phyloP scores from a whole-genome alignment of 2,888 invertebrate species.

The Spilarctia lutea region DNA sequence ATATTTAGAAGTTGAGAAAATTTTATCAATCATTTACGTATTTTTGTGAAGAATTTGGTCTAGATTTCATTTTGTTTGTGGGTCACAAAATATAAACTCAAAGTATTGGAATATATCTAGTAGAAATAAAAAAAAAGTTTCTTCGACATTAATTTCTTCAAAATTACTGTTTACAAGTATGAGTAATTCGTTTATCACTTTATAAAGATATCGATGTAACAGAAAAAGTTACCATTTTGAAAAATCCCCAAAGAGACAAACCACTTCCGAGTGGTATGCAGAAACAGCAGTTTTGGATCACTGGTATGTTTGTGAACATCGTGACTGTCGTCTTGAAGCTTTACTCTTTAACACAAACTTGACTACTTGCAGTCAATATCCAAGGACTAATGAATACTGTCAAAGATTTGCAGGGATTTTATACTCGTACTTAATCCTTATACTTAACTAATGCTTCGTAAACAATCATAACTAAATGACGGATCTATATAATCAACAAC shows the following conservation, averaged over 20 bases:
- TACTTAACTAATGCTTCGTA: neutral
- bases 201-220: neutral
- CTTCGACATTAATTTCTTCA: too few relatives aligned
- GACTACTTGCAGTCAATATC: neutral
- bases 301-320: conserved; percentile 29
- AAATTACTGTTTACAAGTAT: too few relatives aligned
- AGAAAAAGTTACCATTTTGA: conserved; percentile 13
- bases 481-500: too few relatives aligned
- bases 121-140: too few relatives aligned
- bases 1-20: neutral
- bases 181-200: too few relatives aligned
- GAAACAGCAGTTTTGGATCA: conserved; percentile 15
- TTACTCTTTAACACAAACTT: neutral
- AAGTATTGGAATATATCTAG: too few relatives aligned
- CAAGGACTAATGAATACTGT: neutral
- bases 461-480: neutral
- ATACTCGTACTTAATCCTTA: neutral
- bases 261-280: conserved; percentile 1
- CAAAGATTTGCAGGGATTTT: neutral
- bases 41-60: too few relatives aligned
- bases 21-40: neutral
- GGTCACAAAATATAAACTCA: too few relatives aligned
- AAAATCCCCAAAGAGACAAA: conserved; percentile 4
- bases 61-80: too few relatives aligned
- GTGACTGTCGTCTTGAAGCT: neutral